phyloP scores from a whole-genome alignment of 2,797 vertebrate genomes.

The Sorex maritimensis region DNA sequence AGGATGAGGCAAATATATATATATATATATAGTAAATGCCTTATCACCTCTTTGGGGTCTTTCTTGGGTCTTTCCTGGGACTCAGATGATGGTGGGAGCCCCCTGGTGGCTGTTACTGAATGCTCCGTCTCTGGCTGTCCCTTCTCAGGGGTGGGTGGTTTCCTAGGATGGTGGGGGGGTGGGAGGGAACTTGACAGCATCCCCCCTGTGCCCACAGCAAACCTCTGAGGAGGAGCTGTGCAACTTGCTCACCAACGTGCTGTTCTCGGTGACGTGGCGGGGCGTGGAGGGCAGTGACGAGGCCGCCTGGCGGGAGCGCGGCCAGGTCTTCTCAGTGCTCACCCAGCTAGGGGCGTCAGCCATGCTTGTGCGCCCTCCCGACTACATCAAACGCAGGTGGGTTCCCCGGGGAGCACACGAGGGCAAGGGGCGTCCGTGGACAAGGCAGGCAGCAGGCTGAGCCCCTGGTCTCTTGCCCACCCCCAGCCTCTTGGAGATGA shows the following conservation, averaged over 20 bases:
- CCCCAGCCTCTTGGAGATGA: constrained; percentile 97
- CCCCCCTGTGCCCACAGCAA: constrained; percentile 89
- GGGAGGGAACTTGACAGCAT: not conserved
- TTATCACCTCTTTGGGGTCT: not conserved
- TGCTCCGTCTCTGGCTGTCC: not conserved
- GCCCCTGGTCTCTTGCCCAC: fast-evolving
- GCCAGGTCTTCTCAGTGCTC: constrained; percentile 98
- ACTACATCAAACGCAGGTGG: constrained; percentile 97
- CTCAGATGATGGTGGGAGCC: not conserved
- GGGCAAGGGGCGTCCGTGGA: not conserved
- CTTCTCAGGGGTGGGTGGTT: not conserved
- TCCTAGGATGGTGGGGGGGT: not conserved
- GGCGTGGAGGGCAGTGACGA: constrained; percentile 95
- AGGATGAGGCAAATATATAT: too few relatives aligned
- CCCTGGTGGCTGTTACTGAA: not conserved
- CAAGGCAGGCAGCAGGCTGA: not conserved
- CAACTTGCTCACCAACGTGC: constrained; percentile 97
- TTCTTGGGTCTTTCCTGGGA: not conserved
- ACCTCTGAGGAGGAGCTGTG: constrained; percentile 97
- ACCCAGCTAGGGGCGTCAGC: constrained; percentile 97
- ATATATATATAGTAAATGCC: not conserved
- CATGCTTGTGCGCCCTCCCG: constrained; percentile 95
- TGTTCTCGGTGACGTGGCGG: constrained; percentile 97
- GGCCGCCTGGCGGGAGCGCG: constrained; percentile 95
- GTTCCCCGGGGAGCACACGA: constrained; percentile 83